Evolutionary conservation across 1,140 invertebrate species (phyloP).

Genomic region (silkworm (Bombyx mori)): DNA sequence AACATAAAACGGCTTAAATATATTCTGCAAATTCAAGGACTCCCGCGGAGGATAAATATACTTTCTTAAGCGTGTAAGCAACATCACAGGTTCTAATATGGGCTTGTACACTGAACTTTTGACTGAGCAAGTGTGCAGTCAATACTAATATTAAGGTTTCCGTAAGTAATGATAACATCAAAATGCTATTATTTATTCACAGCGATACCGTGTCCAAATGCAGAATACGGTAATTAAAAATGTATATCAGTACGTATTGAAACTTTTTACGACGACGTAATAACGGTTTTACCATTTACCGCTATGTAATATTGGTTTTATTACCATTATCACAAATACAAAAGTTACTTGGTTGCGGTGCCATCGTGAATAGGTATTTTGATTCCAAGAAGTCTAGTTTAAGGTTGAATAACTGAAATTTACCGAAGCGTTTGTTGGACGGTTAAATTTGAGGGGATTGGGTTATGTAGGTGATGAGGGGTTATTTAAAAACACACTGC

Average conservation of each 20-base stretch:
- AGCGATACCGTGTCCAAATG: slow-evolving; percentile 9
- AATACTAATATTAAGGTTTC: slow-evolving; percentile 9
- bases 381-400: too few species aligned
- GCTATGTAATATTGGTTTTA: neutral
- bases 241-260: too few species aligned
- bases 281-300: too few species aligned
- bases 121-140: slow-evolving; percentile 1
- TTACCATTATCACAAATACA: too few species aligned
- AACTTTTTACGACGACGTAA: too few species aligned
- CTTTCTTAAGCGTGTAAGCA: slow-evolving; percentile 16
- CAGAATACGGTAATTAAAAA: slow-evolving; percentile 16
- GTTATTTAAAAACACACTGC: too few species aligned
- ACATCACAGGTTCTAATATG: slow-evolving; percentile 3
- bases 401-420: too few species aligned
- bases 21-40: slow-evolving; percentile 16
- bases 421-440: too few species aligned
- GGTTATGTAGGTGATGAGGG: too few species aligned
- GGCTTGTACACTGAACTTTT: neutral
- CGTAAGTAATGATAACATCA: slow-evolving; percentile 1
- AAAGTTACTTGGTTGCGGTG: too few species aligned
- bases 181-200: slow-evolving; percentile 25
- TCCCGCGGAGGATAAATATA: slow-evolving; percentile 6
- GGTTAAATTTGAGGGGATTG: too few species aligned
- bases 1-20: slow-evolving; percentile 40
- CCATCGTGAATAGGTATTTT: too few species aligned